phyloP scores from a whole-genome alignment of 2,113 vertebrate genomes.

The Dipodomys stephensi region DNA sequence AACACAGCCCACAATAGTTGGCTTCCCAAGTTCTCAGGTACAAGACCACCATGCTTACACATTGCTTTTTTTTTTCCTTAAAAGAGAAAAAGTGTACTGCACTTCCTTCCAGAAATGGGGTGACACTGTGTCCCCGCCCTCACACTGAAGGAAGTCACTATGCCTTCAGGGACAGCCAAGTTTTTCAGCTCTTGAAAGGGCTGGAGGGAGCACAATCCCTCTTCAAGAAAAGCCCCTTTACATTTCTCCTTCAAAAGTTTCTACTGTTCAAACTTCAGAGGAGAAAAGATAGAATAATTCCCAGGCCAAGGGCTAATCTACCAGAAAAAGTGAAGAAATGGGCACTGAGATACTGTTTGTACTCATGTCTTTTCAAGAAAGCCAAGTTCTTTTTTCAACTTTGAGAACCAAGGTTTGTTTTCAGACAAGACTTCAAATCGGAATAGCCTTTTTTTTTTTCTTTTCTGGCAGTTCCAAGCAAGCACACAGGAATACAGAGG shows the following conservation, averaged over 20 bases:
- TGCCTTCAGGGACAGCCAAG: constrained; percentile 40
- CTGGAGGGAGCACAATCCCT: background rate
- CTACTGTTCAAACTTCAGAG: constrained; percentile 57
- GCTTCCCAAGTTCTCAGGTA: background rate
- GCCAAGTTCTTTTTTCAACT: constrained; percentile 57
- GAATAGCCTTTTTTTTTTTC: background rate
- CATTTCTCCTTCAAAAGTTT: constrained; percentile 60
- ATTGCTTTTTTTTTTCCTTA: background rate
- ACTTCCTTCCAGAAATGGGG: constrained; percentile 8
- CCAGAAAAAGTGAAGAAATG: constrained; percentile 57
- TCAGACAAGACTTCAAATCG: constrained; percentile 52
- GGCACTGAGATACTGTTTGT: constrained; percentile 43
- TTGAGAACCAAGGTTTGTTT: constrained; percentile 62
- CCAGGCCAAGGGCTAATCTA: constrained; percentile 72
- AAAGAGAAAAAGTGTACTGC: background rate
- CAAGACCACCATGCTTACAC: background rate
- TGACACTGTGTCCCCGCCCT: background rate
- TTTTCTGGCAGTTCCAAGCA: constrained; percentile 39
- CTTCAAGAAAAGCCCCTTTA: constrained; percentile 40
- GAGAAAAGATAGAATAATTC: constrained; percentile 62
- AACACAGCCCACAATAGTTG: background rate
- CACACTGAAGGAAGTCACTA: background rate
- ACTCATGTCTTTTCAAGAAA: constrained; percentile 54
- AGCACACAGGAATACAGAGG: background rate
- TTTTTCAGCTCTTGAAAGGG: constrained; percentile 35